These are phyloP conservation scores for Drosophila meridionalis DNA, from an alignment of 2,888 invertebrate species.

Conservation along the genomic window DNA sequence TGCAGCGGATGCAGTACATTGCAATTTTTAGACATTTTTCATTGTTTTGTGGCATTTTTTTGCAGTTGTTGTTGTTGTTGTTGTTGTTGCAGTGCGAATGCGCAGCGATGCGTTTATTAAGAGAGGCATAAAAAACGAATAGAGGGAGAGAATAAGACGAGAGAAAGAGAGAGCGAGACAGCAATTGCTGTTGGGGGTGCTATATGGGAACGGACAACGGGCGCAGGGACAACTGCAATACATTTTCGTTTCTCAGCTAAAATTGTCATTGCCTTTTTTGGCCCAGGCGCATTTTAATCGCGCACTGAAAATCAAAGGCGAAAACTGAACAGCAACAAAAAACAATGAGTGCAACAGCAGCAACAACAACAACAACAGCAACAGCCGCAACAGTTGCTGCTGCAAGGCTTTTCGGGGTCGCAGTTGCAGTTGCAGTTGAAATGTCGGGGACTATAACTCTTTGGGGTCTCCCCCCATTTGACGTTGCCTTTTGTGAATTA, in stretches of 20 bases:
- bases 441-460: constrained; percentile 51
- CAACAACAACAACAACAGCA: constrained; percentile 19
- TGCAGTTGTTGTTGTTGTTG: constrained; percentile 24
- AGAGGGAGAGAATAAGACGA: neutral
- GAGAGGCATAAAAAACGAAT: constrained; percentile 27
- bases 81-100: constrained; percentile 49
- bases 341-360: constrained; percentile 11
- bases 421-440: constrained; percentile 35
- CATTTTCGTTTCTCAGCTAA: constrained; percentile 40
- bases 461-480: constrained; percentile 51
- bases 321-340: constrained; percentile 49
- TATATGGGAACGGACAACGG: constrained; percentile 35
- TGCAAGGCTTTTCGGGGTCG: constrained; percentile 44
- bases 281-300: constrained; percentile 60
- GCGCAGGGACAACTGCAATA: constrained; percentile 6
- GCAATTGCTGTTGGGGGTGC: constrained; percentile 57
- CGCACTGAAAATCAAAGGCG: constrained; percentile 63
- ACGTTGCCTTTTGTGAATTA: constrained; percentile 77
- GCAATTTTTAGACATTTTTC: constrained; percentile 74
- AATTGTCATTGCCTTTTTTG: constrained; percentile 73
- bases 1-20: constrained; percentile 39
- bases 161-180: constrained; percentile 5
- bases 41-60: constrained; percentile 62
- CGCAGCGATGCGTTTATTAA: constrained; percentile 77
- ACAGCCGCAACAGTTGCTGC: neutral